Conservation (phyloP, 1,140 invertebrate genomes). For the Pogonomyrmex barbatus region DNA sequence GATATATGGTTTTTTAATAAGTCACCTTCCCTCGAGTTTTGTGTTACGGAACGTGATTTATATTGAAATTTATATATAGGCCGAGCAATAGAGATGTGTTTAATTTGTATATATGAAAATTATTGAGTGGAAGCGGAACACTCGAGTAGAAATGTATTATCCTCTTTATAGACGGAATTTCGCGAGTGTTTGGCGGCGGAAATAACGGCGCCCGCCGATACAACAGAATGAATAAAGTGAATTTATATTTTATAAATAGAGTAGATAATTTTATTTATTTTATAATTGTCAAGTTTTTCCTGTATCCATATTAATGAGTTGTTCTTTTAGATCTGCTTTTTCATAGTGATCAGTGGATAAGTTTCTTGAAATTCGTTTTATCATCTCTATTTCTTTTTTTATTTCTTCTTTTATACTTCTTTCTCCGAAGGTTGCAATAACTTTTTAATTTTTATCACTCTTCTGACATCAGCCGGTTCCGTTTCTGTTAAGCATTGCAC, state of each 20-base stretch:
- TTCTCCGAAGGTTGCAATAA: conserved; percentile 69
- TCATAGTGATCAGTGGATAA: background rate
- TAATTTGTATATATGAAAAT: conserved; percentile 35
- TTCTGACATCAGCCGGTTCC: conserved; percentile 66
- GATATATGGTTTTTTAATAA: conserved; percentile 52
- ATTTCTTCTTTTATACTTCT: conserved; percentile 55
- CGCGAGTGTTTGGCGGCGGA: conserved; percentile 41
- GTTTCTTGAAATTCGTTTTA: conserved; percentile 13
- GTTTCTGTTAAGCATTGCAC: conserved; percentile 71
- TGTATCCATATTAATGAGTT: conserved; percentile 5
- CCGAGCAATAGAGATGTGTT: background rate
- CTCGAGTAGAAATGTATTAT: conserved; percentile 15
- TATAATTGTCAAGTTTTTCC: conserved; percentile 12
- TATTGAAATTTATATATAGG: conserved; percentile 29
- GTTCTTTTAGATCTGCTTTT: background rate
- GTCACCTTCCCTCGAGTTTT: background rate
- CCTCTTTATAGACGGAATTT: conserved; percentile 57
- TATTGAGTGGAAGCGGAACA: background rate
- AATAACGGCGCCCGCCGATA: conserved; percentile 9
- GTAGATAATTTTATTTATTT: conserved; percentile 5
- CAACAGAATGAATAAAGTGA: conserved; percentile 73
- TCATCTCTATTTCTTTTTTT: conserved; percentile 50
- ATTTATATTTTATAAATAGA: conserved; percentile 39
- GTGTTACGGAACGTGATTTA: conserved; percentile 8
- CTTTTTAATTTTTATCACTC: conserved; percentile 67